Base-by-base conservation (phyloP, 2,797 vertebrate genomes). In the Acipenser transmontanus region DNA sequence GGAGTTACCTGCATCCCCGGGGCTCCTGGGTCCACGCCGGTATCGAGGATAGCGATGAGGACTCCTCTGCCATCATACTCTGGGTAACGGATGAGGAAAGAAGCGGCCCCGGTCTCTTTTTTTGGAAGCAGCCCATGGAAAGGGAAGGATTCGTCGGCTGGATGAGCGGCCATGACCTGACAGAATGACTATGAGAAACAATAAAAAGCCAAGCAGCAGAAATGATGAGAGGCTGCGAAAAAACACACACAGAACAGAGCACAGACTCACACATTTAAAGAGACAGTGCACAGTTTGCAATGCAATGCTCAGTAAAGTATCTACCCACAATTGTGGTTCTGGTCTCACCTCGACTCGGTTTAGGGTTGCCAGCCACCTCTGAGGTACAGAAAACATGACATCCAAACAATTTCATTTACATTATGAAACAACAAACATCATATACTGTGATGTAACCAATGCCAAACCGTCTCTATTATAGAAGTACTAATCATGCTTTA, bases 111-210 rank as follows among this genome's bases (percentile, higher is more conserved):
- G 1, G 97, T 99, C 83, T 99, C 97, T 75, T 98, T 98, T 74
- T 98, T 98, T 64, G 96, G 97, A 50, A 99, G 89, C 61, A 99
- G 88, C 67, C 96, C 96, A 70, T 98, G 96, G 64, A 97, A 94
- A 1, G 96, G 96, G 76, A 98, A 98, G 11, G 93, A 93, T 74
- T 98, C 95, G 66, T 98, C 95, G 59, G 81, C 80, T 2, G 82
- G 88, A 61, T 91, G 91, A 75, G 93, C 84, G 81, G 95, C 93
- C 96, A 98, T 98, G 78, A 87, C 85, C 71, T 63, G 66, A 70
- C 72, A 68, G 78, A 84, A 79, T 70, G 73, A 79, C 74, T 77
- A 85, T 82, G 79, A 87, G 12, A 84, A 89, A 84, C 80, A 88
- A 86, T 59, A 82, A 81, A 79, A 73, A 70, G 76, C 70, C 70